Base-by-base conservation (phyloP, 2,113 vertebrate genomes). In the Ploceus nigricollis region DNA sequence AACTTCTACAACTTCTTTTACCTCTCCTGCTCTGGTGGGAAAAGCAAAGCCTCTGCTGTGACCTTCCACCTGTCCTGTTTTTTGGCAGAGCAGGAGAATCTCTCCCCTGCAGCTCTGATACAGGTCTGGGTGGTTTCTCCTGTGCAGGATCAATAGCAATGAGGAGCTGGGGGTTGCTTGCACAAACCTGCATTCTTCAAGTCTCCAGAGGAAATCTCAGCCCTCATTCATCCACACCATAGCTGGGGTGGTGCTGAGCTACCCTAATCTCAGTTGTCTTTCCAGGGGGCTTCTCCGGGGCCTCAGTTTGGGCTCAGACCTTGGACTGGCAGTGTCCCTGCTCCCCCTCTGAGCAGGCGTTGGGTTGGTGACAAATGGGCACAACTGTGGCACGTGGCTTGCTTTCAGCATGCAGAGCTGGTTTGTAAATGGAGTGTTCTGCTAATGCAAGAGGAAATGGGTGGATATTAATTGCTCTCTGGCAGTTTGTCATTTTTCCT, bases 391-490 rank as follows among this genome's bases (percentile, higher is more conserved):
- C 53, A 56, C 1, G 0, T 68, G 48, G 7, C 45, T 53, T 23
- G 58, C 23, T 54, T 71, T 73, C 27, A 68, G 71, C 66, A 73
- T 0, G 17, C 90, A 75, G 75, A 20, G 75, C 31, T 88, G 79
- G 12, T 47, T 86, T 86, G 90, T 64, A 83, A 89, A 83, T 77
- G 64, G 44, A 88, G 60, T 15, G 2, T 50, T 93, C 50, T 86
- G 69, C 81, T 87, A 60, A 70, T 83, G 72, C 65, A 77, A 56
- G 50, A 82, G 86, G 80, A 82, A 92, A 60, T 23, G 33, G 85
- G 92, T 89, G 58, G 86, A 30, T 90, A 90, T 89, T 89, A 95
- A 97, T 96, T 88, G 37, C 51, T 87, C 25, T 45, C 58, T 15
- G 7, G 51, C 19, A 42, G 56, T 83, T 89, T 82, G 82, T 87